phyloP scores from a whole-genome alignment of 2,888 invertebrate species.

The Drosophila sordidula region DNA sequence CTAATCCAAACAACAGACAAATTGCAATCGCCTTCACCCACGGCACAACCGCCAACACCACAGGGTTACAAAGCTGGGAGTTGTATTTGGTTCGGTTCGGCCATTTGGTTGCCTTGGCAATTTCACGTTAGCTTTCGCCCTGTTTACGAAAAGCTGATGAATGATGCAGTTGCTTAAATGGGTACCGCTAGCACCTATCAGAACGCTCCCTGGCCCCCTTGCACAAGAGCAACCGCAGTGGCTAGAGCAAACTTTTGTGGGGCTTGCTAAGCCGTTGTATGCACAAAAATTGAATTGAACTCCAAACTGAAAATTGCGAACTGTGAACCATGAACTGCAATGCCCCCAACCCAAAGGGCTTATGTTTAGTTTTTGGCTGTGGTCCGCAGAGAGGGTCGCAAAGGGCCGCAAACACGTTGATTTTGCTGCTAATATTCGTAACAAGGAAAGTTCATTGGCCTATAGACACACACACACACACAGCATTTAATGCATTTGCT shows the following conservation, averaged over 20 bases:
- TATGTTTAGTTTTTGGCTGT: constrained; percentile 24
- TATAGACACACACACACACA: constrained; percentile 26
- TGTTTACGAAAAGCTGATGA: constrained; percentile 26
- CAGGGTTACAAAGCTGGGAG: not conserved
- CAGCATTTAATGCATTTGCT: constrained; percentile 33
- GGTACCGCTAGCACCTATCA: not conserved
- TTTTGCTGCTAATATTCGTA: constrained; percentile 23
- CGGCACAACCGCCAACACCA: not conserved
- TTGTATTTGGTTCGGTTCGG: not conserved
- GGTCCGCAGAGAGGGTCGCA: constrained; percentile 1
- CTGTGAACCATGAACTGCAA: constrained; percentile 20
- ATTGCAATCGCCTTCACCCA: constrained; percentile 29
- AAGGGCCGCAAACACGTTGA: constrained; percentile 6
- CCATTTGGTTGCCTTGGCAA: constrained; percentile 16
- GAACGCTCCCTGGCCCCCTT: constrained; percentile 1
- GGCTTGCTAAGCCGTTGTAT: constrained; percentile 28
- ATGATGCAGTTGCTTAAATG: constrained; percentile 38
- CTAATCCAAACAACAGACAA: constrained; percentile 41
- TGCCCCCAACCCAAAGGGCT: constrained; percentile 5
- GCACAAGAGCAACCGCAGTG: constrained; percentile 19
- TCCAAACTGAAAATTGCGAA: constrained; percentile 43
- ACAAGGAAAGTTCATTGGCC: constrained; percentile 64
- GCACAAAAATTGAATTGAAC: constrained; percentile 59
- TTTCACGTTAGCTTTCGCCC: constrained; percentile 9
- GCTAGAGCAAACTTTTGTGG: constrained; percentile 45